Percentiles rank a stretch among this genome's conserved stretches.
These are phyloP conservation scores for Callimorpha dominula DNA, from an alignment of 2,888 invertebrate species.

Conservation along the genomic window DNA sequence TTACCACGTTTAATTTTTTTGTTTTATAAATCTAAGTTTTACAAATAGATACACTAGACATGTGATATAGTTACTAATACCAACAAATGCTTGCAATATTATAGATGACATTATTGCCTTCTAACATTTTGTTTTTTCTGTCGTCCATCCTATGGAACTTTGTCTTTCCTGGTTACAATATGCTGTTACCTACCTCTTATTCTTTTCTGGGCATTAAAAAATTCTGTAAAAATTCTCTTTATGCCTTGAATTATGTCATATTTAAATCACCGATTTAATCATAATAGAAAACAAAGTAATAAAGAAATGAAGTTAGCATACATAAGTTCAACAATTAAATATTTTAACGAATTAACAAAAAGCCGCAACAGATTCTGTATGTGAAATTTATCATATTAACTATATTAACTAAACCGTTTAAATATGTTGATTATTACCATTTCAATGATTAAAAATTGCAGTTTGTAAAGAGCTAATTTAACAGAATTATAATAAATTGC, in stretches of 20 bases:
- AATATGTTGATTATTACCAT: constrained; percentile 34
- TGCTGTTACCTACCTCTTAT: background rate
- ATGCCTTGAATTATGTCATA: background rate
- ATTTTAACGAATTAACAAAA: background rate
- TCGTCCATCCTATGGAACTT: background rate
- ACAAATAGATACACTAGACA: too few species aligned
- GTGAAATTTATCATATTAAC: background rate
- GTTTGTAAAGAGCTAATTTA: constrained; percentile 44
- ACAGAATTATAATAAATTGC: constrained; percentile 46
- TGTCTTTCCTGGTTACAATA: background rate
- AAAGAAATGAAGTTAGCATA: background rate
- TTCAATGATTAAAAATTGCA: constrained; percentile 44
- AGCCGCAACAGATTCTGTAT: background rate
- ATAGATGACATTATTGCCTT: too few species aligned
- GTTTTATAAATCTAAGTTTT: too few species aligned
- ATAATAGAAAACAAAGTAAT: background rate
- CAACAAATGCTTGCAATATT: too few species aligned
- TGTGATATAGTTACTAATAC: too few species aligned
- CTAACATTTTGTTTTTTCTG: background rate
- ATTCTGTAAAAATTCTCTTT: too few species aligned
- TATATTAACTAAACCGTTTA: background rate
- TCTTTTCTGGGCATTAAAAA: background rate
- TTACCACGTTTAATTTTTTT: too few species aligned
- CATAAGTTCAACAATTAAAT: background rate
- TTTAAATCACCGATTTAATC: background rate